Evolutionary conservation across 2,888 invertebrate species (phyloP).

Genomic region (Spodoptera exigua): DNA sequence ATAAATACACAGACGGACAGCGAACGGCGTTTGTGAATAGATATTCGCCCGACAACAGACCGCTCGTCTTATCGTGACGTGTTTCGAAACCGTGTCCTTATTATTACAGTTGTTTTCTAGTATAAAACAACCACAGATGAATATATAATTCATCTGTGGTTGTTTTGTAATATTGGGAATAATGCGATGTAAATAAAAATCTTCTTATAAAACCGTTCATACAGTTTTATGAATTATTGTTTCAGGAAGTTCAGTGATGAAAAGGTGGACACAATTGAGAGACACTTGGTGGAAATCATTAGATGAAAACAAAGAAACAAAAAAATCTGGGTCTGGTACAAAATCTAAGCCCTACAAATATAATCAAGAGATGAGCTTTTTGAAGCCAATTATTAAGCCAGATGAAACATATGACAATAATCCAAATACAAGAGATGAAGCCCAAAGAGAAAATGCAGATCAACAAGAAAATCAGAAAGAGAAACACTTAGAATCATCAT

Average conservation of each 20-base stretch:
- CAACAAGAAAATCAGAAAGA: slow-evolving; percentile 23
- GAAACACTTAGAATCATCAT: slow-evolving; percentile 23
- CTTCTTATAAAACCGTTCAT: slow-evolving; percentile 14
- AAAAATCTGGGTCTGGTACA: slow-evolving; percentile 17
- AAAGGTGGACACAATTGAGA: slow-evolving; percentile 24
- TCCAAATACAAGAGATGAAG: slow-evolving; percentile 20
- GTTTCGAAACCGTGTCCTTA: slow-evolving; percentile 7
- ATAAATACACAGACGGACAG: slow-evolving; percentile 7
- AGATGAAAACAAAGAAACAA: slow-evolving; percentile 22
- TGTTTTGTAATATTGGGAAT: slow-evolving; percentile 11
- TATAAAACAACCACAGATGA: too few species aligned
- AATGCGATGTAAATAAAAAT: slow-evolving; percentile 11
- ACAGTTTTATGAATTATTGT: slow-evolving; percentile 20
- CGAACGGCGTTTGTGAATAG: slow-evolving; percentile 7
- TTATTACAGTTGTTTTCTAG: slow-evolving; percentile 12
- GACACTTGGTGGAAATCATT: slow-evolving; percentile 20
- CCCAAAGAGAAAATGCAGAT: slow-evolving; percentile 18
- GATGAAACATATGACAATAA: slow-evolving; percentile 21
- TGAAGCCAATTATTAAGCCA: slow-evolving; percentile 21
- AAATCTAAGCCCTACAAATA: slow-evolving; percentile 19
- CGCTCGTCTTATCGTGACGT: slow-evolving; percentile 6
- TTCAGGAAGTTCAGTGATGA: slow-evolving; percentile 18
- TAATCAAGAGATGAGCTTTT: slow-evolving; percentile 20
- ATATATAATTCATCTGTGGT: slow-evolving; percentile 8
- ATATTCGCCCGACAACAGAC: slow-evolving; percentile 7